Base-by-base conservation (phyloP, 2,113 vertebrate genomes). In the Tinamus guttatus region DNA sequence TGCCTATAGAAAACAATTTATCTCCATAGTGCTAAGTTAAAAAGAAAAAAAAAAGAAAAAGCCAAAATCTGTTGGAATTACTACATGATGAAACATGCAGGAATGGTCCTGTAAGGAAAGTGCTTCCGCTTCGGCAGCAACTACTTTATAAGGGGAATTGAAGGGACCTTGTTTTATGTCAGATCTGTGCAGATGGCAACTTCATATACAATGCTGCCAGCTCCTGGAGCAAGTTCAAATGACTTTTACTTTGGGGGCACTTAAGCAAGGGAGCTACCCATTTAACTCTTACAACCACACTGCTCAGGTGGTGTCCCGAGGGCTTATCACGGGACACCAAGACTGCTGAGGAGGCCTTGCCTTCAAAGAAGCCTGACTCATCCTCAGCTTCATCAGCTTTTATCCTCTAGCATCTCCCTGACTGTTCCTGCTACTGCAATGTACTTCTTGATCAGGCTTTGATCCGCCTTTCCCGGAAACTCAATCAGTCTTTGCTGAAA, bases 121-220 rank as follows among this genome's bases (percentile, higher is more conserved):
- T 8, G 36, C 12, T 60, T 76, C 28, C 68, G 30, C 28, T 78
- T 88, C 51, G 85, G 27, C 49, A 83, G 20, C 5, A 13, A 19
- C 43, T 85, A 27, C 87, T 95, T 71, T 85, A 7, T 63, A 73
- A 85, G 71, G 79, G 40, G 85, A 58, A 49, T 22, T 28, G 54
- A 80, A 83, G 32, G n/a, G 24, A 75, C 56, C 38, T 93, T 95
- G 91, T 36, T 95, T 92, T 90, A 83, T 85, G 71, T 93, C 82
- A 90, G 69, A 59, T 24, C 9, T 2, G 54, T 75, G 56, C 54
- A 75, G 68, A 65, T 89, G 87, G 56, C 81, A 89, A 84, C 80
- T 95, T 86, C 85, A 95, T 84, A 81, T 38, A 90, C 69, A 84
- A 28, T 15, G 32, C 30, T 51, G 21, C 78, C 34, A 12, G 34